A percentile compares a stretch with the other conserved stretches of the same genome.
These are phyloP conservation scores for Diachasma alloeum DNA, from an alignment of 1,140 invertebrate species.

Conservation along the genomic window DNA sequence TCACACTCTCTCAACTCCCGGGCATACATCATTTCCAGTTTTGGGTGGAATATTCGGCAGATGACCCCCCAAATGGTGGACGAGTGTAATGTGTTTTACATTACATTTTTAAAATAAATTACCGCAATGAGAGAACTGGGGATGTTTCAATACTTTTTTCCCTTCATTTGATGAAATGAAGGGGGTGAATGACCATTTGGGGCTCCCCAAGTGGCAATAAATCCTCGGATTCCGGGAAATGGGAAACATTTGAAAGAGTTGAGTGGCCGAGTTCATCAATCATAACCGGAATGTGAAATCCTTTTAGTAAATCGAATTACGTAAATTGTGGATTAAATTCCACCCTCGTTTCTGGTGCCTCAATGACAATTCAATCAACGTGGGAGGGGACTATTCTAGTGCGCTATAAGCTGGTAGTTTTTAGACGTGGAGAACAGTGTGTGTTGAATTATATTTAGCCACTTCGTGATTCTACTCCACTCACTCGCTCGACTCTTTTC, in stretches of 20 bases:
- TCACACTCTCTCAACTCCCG: constrained; percentile 25
- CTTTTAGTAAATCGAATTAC: not conserved
- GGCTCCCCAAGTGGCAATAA: not conserved
- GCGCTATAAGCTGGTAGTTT: constrained; percentile 32
- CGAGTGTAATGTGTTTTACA: not conserved
- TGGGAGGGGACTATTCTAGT: constrained; percentile 53
- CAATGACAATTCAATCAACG: constrained; percentile 35
- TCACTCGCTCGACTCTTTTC: constrained; percentile 38
- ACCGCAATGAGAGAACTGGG: not conserved
- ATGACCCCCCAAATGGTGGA: constrained; percentile 8
- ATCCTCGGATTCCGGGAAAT: not conserved
- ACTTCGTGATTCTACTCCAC: constrained; percentile 19
- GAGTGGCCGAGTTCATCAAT: constrained; percentile 9
- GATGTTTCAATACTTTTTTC: not conserved
- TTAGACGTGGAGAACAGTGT: not conserved
- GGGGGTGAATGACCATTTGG: not conserved
- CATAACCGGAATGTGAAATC: not conserved
- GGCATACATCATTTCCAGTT: constrained; percentile 43
- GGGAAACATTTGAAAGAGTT: constrained; percentile 8
- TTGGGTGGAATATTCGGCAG: not conserved
- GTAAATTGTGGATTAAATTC: not conserved
- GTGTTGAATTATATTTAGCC: constrained; percentile 11
- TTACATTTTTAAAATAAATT: constrained; percentile 16
- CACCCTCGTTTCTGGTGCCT: not conserved
- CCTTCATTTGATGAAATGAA: constrained; percentile 17